Evolutionary conservation across 1,140 invertebrate genomes (phyloP).

Genomic region (Trypoxylus dichotomus): DNA sequence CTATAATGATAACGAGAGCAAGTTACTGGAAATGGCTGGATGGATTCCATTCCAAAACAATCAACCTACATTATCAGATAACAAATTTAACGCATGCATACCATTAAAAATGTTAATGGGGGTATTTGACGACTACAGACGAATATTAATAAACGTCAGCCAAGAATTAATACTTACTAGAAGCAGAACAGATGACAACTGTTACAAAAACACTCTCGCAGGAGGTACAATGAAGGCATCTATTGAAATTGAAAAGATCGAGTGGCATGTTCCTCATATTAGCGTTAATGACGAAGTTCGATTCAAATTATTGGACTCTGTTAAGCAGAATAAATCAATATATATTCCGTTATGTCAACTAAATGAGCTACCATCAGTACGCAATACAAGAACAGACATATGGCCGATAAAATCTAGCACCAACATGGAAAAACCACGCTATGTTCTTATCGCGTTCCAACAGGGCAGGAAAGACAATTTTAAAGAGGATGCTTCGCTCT

Average conservation of each 20-base stretch:
- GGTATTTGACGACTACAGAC: background rate
- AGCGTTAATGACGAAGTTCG: slow-evolving; percentile 21
- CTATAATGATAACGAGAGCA: background rate
- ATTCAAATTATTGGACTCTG: slow-evolving; percentile 15
- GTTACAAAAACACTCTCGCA: background rate
- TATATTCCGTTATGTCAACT: slow-evolving; percentile 24
- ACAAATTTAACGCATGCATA: background rate
- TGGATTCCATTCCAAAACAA: background rate
- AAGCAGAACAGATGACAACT: slow-evolving; percentile 12
- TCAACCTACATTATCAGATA: background rate
- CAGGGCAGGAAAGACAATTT: background rate
- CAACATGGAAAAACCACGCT: background rate
- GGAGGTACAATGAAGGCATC: background rate
- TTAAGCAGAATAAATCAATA: slow-evolving; percentile 30
- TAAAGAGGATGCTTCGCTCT: background rate
- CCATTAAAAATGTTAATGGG: background rate
- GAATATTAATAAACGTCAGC: background rate
- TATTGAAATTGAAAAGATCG: slow-evolving; percentile 32
- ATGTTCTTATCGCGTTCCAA: background rate
- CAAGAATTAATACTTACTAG: slow-evolving; percentile 20
- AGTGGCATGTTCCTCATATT: slow-evolving; percentile 37
- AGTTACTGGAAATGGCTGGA: background rate
- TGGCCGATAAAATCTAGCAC: background rate
- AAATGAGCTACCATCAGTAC: background rate
- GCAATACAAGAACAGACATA: background rate